A percentile compares a stretch with the other conserved stretches of the same genome.
Evolutionary conservation across 2,888 invertebrate genomes (phyloP).

Genomic region (Dugesia japonica): DNA sequence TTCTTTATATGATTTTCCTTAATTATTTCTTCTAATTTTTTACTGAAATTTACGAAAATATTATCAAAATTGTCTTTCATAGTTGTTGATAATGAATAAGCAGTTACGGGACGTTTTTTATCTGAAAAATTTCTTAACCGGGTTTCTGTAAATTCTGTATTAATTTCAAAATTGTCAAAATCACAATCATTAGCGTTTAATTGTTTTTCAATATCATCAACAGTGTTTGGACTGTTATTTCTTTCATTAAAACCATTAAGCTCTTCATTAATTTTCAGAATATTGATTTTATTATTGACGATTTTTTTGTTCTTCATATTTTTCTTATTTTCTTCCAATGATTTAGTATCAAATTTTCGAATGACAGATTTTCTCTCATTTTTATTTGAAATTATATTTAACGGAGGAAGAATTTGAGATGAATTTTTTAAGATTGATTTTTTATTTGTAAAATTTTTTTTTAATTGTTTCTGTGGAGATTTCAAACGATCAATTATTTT

Average conservation of each 20-base stretch:
- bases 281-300: background rate
- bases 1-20: background rate
- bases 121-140: background rate
- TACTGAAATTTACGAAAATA: background rate
- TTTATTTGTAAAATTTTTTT: background rate
- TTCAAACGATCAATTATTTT: background rate
- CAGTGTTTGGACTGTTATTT: background rate
- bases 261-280: background rate
- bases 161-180: background rate
- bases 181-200: background rate
- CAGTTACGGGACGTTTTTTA: background rate
- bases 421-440: background rate
- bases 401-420: background rate
- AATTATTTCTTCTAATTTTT: slow-evolving; percentile 1
- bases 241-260: background rate
- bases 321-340: background rate
- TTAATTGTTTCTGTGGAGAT: background rate
- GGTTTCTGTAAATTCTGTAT: background rate
- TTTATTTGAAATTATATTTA: background rate
- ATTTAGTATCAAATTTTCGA: background rate
- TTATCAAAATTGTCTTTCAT: background rate
- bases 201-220: background rate
- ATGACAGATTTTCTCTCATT: background rate
- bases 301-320: background rate
- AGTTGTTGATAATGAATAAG: background rate